Percentiles rank a stretch among this genome's conserved stretches.
These are phyloP conservation scores for Thalassophryne amazonica DNA, from an alignment of 2,797 vertebrate genomes.

Conservation along the genomic window DNA sequence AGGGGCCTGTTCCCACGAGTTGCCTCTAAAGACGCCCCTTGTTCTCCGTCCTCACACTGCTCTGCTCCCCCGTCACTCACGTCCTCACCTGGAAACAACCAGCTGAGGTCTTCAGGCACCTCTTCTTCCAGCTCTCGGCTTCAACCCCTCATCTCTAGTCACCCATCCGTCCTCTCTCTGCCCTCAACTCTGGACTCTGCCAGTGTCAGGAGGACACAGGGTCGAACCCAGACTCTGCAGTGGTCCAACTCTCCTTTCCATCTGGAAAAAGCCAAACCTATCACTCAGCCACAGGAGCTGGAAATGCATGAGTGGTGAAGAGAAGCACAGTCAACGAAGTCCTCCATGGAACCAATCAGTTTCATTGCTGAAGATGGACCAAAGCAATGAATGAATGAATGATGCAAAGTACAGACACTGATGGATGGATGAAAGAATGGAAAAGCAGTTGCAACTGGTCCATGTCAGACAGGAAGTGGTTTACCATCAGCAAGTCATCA, in stretches of 20 bases:
- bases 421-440: background rate
- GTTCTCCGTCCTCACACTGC: conserved; percentile 50
- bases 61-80: conserved; percentile 72
- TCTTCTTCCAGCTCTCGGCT: conserved; percentile 10
- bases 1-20: conserved; percentile 48
- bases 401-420: background rate
- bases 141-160: conserved; percentile 11
- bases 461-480: background rate
- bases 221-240: conserved; percentile 9
- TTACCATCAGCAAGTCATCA: background rate
- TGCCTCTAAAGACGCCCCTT: conserved; percentile 55
- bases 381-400: conserved; percentile 56
- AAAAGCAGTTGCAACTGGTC: background rate
- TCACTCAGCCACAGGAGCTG: conserved; percentile 56
- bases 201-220: background rate
- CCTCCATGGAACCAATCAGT: conserved; percentile 74
- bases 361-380: conserved; percentile 83
- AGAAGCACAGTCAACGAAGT: conserved; percentile 28
- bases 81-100: conserved; percentile 60
- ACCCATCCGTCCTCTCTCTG: conserved; percentile 44
- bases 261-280: conserved; percentile 1
- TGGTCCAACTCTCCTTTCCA: conserved; percentile 33
- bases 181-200: conserved; percentile 52
- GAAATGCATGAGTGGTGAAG: conserved; percentile 77
- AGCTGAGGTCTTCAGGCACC: conserved; percentile 21